These are phyloP conservation scores for Scyliorhinus canicula DNA, from an alignment of 2,797 vertebrate species.

Conservation along the genomic window DNA sequence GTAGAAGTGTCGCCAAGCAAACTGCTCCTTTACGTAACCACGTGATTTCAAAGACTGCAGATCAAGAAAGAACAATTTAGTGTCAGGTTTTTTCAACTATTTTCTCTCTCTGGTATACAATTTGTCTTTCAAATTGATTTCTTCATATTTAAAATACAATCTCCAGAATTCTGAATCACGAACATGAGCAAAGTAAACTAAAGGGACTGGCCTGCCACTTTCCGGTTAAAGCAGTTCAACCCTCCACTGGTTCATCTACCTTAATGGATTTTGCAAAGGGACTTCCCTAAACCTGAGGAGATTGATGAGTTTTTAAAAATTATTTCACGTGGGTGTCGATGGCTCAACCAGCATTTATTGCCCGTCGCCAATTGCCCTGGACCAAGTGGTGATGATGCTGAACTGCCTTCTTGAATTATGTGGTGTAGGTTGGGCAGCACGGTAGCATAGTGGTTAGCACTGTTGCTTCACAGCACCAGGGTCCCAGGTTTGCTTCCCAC, in stretches of 20 bases:
- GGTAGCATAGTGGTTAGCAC: no score
- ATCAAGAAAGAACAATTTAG: not conserved
- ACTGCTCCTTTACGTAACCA: conserved; percentile 97
- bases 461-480: no score
- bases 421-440: no score
- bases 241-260: not conserved
- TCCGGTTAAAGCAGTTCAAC: not conserved
- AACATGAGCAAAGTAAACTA: not conserved
- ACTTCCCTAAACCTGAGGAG: not conserved
- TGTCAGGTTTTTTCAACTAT: not conserved
- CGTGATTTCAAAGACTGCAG: conserved; percentile 89
- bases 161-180: not conserved
- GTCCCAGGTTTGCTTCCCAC: no score
- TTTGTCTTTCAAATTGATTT: not conserved
- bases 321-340: not conserved
- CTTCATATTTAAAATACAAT: not conserved
- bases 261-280: not conserved
- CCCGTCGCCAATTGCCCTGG: not conserved
- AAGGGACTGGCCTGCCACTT: not conserved
- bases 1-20: conserved; percentile 98
- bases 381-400: no score
- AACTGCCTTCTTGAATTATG: no score
- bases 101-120: not conserved
- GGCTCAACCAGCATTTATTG: not conserved
- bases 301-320: not conserved